These are phyloP conservation scores for Tillus elongatus DNA, from an alignment of 2,888 invertebrate genomes.

Conservation along the genomic window DNA sequence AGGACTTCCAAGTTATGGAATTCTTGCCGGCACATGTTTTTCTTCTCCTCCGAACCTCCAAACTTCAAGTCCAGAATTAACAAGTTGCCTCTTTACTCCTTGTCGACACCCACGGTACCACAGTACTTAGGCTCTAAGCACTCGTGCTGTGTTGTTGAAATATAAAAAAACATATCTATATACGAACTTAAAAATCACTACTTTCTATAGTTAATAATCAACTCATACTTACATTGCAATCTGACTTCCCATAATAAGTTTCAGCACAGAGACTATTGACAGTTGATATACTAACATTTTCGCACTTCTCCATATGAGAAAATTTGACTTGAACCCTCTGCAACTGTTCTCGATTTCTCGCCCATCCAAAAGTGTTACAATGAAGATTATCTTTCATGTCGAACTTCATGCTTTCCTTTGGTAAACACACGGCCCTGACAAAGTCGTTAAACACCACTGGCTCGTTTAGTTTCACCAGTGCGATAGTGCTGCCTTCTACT, in stretches of 20 bases:
- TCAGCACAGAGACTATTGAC: slow-evolving; percentile 79
- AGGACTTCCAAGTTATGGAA: too few relatives aligned
- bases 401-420: slow-evolving; percentile 47
- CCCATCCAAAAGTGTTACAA: slow-evolving; percentile 82
- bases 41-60: too few relatives aligned
- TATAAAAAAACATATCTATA: too few relatives aligned
- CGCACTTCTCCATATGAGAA: slow-evolving; percentile 71
- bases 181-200: too few relatives aligned
- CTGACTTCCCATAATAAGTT: slow-evolving; percentile 66
- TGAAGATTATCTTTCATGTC: slow-evolving; percentile 40
- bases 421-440: slow-evolving; percentile 72
- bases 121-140: too few relatives aligned
- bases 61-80: too few relatives aligned
- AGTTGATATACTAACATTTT: slow-evolving; percentile 76
- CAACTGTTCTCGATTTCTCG: slow-evolving; percentile 70
- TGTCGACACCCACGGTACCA: too few relatives aligned
- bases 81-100: too few relatives aligned
- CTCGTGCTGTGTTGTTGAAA: too few relatives aligned
- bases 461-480: slow-evolving; percentile 69
- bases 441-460: slow-evolving; percentile 70
- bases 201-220: too few relatives aligned
- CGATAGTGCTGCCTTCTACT: slow-evolving; percentile 79
- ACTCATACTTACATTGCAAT: slow-evolving; percentile 74
- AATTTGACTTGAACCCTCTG: slow-evolving; percentile 71
- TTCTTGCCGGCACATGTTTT: too few relatives aligned